Evolutionary conservation across 1,140 invertebrate species (phyloP).

Genomic region (Tribolium castaneum): DNA sequence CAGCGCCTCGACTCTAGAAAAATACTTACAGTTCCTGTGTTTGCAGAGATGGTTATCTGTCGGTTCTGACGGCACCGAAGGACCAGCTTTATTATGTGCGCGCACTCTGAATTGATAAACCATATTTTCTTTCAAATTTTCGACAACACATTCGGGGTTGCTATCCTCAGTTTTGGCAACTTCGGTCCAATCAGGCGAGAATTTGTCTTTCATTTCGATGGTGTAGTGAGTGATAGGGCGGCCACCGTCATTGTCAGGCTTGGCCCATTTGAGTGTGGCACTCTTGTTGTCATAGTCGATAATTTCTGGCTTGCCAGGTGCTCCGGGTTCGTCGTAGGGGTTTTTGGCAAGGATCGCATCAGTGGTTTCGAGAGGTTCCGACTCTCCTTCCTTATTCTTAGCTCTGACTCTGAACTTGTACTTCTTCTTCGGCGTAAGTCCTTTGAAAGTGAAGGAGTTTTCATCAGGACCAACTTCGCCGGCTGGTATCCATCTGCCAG

Average conservation of each 20-base stretch:
- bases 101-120: constrained; percentile 93
- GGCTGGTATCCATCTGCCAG: constrained; percentile 90
- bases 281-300: constrained; percentile 94
- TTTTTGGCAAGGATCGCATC: constrained; percentile 93
- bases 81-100: constrained; percentile 92
- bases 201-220: constrained; percentile 97
- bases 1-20: neutral
- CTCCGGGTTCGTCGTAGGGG: constrained; percentile 92
- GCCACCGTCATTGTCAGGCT: constrained; percentile 91
- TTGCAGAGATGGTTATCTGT: constrained; percentile 94
- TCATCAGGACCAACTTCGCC: constrained; percentile 89
- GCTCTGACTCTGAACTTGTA: constrained; percentile 99
- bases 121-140: constrained; percentile 92
- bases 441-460: constrained; percentile 87
- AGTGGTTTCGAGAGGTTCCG: constrained; percentile 92
- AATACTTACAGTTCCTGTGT: constrained; percentile 87
- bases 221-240: constrained; percentile 95
- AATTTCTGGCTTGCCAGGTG: constrained; percentile 91
- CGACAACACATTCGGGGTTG: constrained; percentile 83
- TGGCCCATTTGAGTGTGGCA: constrained; percentile 90
- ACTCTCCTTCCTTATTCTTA: constrained; percentile 98
- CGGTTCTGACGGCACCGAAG: constrained; percentile 88
- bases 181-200: constrained; percentile 88
- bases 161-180: constrained; percentile 83
- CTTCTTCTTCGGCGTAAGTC: constrained; percentile 95